phyloP scores from a whole-genome alignment of 1,140 invertebrate genomes.

The Trissolcus basalis region DNA sequence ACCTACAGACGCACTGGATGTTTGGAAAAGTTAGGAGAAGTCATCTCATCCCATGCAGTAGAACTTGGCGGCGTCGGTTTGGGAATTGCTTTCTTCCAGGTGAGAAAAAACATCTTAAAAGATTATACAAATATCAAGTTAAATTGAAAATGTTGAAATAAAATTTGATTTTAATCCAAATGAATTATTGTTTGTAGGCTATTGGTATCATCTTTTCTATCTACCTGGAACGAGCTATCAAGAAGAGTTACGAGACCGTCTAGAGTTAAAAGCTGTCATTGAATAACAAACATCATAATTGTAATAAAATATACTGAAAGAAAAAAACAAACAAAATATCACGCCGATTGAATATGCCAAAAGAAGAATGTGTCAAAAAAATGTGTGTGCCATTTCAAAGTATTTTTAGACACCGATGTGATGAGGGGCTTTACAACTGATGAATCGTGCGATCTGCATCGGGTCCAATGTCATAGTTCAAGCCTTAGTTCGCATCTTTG shows the following conservation, averaged over 20 bases:
- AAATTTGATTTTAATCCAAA: too few species aligned
- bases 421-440: too few species aligned
- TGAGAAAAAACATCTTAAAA: too few species aligned
- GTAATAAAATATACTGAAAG: slow-evolving; percentile 25
- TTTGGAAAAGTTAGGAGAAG: slow-evolving; percentile 77
- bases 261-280: slow-evolving; percentile 60
- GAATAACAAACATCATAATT: slow-evolving; percentile 7
- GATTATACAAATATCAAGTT: too few species aligned
- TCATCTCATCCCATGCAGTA: slow-evolving; percentile 81
- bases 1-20: slow-evolving; percentile 77
- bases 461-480: slow-evolving; percentile 26
- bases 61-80: slow-evolving; percentile 85
- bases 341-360: slow-evolving; percentile 32
- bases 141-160: too few species aligned
- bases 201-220: slow-evolving; percentile 81
- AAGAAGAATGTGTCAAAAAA: slow-evolving; percentile 21
- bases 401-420: slow-evolving; percentile 15
- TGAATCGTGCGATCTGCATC: too few species aligned
- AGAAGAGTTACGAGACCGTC: slow-evolving; percentile 79
- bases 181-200: slow-evolving; percentile 72
- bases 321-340: slow-evolving; percentile 14
- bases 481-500: slow-evolving; percentile 5
- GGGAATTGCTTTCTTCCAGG: slow-evolving; percentile 85
- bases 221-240: slow-evolving; percentile 80
- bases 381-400: slow-evolving; percentile 25